Base-by-base conservation (phyloP, 2,113 vertebrate species). In the Macrotus californicus region DNA sequence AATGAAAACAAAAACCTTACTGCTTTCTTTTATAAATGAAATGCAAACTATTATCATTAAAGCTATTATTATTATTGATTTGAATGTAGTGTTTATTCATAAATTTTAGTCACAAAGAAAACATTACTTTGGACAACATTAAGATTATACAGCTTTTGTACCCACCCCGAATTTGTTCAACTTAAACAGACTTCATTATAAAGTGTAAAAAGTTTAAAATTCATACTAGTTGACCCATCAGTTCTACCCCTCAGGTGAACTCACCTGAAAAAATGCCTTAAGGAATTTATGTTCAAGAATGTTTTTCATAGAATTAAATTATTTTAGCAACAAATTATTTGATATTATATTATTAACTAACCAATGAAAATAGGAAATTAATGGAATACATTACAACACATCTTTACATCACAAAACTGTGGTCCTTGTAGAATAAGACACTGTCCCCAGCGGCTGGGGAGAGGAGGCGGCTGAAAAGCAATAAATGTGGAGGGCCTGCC, bases 1-100 rank as follows among this genome's bases (percentile, higher is more conserved):
- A 79, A 81, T 61, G 34, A 85, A 94, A 96, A 61, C 7, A 56
- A 91, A 93, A 96, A 34, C 2, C 7, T 50, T 36, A 66, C 22
- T 73, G 41, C 15, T 89, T 64, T 93, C 31, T 76, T 93, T 90
- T 24, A 93, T 69, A 89, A 91, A 54, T 87, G 24, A 91, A 91
- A 56, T 87, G 19, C 41, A 34, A 87, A 46, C 6, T 92, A 50
- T 24, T 89, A 56, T 43, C 66, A 88, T 39, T 95, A 67, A 75
- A 70, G 54, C 19, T 93, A 61, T 36, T 64, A 24, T 50, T 92
- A 66, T 56, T 89, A 26, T 5, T 94, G n/a, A 75, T 70, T 95
- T 88, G 80, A 94, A 43, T 89, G 80, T 59, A 87, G 26, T 85
- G 83, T 66, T 88, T 77, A 76, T 18, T 61, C 41, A 86, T 52